These are phyloP conservation scores for Chironomus tepperi DNA, from an alignment of 1,140 invertebrate species.

Conservation along the genomic window DNA sequence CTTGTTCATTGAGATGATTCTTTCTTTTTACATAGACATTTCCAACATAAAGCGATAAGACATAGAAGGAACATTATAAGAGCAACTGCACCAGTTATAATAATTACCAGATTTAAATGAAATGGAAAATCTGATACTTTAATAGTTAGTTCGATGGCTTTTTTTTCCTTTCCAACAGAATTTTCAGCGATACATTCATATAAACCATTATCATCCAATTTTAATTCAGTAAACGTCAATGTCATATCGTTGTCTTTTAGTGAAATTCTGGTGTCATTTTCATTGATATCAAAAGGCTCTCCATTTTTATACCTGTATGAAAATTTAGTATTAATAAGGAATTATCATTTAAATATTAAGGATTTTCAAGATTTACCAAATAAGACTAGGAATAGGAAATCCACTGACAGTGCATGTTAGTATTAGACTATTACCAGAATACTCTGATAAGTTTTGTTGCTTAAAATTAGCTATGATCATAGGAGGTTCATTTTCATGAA, in stretches of 20 bases:
- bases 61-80: too few relatives aligned
- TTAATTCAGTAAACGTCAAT: conserved; percentile 35
- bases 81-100: too few relatives aligned
- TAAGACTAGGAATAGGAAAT: background rate
- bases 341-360: background rate
- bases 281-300: conserved; percentile 27
- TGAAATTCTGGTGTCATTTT: conserved; percentile 35
- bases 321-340: conserved; percentile 30
- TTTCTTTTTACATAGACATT: too few relatives aligned
- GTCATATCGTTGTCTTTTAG: conserved; percentile 40
- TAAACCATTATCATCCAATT: conserved; percentile 38
- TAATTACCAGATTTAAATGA: too few relatives aligned
- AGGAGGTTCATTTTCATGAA: background rate
- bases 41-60: too few relatives aligned
- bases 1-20: too few relatives aligned
- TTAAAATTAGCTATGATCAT: background rate
- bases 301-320: conserved; percentile 33
- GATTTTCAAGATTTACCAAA: background rate
- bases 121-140: too few relatives aligned
- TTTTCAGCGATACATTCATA: conserved; percentile 40
- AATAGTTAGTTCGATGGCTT: conserved; percentile 33
- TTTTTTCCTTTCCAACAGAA: conserved; percentile 34
- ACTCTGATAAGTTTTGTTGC: background rate
- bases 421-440: background rate
- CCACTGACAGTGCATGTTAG: background rate